Evolutionary conservation across 30 jellyfish, hydroid and myxozoan genomes (phyloP), one percentile per base, ranked within the genome.

Genomic region (Rhopilema esculentum): DNA sequence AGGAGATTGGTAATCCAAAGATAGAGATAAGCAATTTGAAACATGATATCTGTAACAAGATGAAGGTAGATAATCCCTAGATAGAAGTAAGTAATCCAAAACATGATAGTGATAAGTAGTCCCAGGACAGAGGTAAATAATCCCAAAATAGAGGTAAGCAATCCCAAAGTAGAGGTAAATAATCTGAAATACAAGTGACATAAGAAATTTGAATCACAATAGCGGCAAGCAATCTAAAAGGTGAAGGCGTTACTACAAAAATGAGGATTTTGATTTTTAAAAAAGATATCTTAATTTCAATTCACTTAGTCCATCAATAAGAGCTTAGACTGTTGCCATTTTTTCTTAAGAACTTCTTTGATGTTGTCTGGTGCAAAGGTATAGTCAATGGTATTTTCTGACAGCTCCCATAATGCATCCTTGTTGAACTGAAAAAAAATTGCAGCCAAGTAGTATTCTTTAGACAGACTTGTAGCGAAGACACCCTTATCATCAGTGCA

Each of bases 401-500:
- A 89, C 68, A 89, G 20, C 27, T 62, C 50, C 88, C 76, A 89
- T 6, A 89, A 23, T 0, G 75, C 79, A 24, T 80, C 49, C 17
- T 21, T 17, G 27, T 75, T 77, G 1, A 80, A 81, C 40, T 72
- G 70, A 22, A 89, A 89, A 4, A 73, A 8, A 51, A 80, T 57
- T 23, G 84, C 89, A 17, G 92, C 93, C 25, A 80, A 27, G 25
- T 33, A 73, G 77, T 89, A 89, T 57, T 89, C 97, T 16, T 72
- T 51, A 50, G 97, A 69, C 32, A 91, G 86, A 49, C 79, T 77
- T 21, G 89, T 85, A 28, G 68, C 57, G 65, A 79, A 91, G 8
- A 79, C 75, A 77, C 97, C 97, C 71, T 91, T 85, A 52, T 91
- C 97, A 72, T 91, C 97, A 0, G 97, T 91, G 78, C 97, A 91